Base-by-base conservation (phyloP, 2,797 vertebrate genomes). In the Chelonia mydas region DNA sequence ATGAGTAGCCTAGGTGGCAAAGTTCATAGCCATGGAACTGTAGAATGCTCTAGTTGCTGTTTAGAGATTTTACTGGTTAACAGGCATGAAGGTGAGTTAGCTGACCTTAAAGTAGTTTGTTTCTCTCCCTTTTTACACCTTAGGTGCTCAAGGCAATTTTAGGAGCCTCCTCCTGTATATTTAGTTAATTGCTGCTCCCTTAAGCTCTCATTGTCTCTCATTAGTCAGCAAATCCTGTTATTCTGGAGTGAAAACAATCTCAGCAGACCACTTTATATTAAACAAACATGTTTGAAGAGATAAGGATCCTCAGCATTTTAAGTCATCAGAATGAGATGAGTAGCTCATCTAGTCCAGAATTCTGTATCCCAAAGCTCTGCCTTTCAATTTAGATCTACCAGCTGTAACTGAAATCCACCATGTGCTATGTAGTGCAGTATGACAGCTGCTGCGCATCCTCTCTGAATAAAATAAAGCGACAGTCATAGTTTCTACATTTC, bases 351-450 rank as follows among this genome's bases (percentile, higher is more conserved):
- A 12, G 37, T 11, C 68, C 68, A 72, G 68, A 23, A 41, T 0
- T 90, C 86, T 89, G 90, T 23, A 90, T 96, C 94, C 95, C 96
- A 93, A 91, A 91, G 88, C 92, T 95, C 90, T 94, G 88, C 91
- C 92, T 95, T 95, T 97, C 95, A 92, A 94, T 47, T 95, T 95
- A 94, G 90, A 93, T 95, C 93, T 96, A 95, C 90, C 95, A 94
- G 95, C 87, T 96, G 89, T 87, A 97, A 90, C 84, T 55, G 94
- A 87, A 95, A 97, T 95, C 95, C 96, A 90, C 88, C 92, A 33
- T 91, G 81, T 95, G 92, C 88, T 84, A 51, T 0, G 0, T 2
- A 68, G 93, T 1, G 31, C 81, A 91, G 89, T 59, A 96, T 93
- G 94, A 92, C 91, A 95, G 87, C 78, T 41, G 89, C 94, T 86